Evolutionary conservation across 2,113 vertebrate species (phyloP), one percentile per base, ranked within the genome.

Genomic region (Mugil cephalus): DNA sequence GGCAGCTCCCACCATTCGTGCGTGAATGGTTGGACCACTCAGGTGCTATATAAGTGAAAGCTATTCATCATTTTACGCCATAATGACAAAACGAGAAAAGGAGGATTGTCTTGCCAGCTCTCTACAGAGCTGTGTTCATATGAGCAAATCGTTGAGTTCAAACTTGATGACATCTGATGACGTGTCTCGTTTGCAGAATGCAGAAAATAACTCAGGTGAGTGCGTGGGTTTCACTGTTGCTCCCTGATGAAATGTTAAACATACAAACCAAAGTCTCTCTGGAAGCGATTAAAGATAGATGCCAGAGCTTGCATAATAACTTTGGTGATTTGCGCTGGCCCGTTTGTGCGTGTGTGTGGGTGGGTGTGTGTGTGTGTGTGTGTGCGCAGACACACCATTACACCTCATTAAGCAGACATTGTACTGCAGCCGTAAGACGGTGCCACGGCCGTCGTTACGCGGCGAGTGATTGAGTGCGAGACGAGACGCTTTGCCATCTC

Each of bases 351-450:
- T n/a, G n/a, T n/a, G n/a, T n/a, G n/a, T n/a, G n/a, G n/a, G 54
- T 74, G 40, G 75, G 61, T 47, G 71, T 62, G 45, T 67, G 36
- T 58, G 64, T 80, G 17, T 52, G 21, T 59, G 58, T 64, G 50
- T 46, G 35, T 45, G 52, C 19, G 52, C 0, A 2, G 35, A 17
- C 15, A 56, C 42, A 24, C 39, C 53, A 81, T 83, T 85, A 67
- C 77, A 60, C 71, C 67, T 82, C 88, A 86, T 91, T 87, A 88
- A 64, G 72, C 64, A 60, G 79, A 83, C 72, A 69, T 85, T 86
- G 77, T 83, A 51, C 75, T 42, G 71, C 55, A 56, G 82, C 82
- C 79, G 64, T 63, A 82, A 75, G 77, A 82, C 30, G 21, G 42
- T 72, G 84, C 79, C 77, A 45, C 54, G 18, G 30, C 62, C 36